Percentiles rank a stretch among this genome's conserved stretches.
Conservation (phyloP, 2,113 vertebrate species). For the Scalopus aquaticus region DNA sequence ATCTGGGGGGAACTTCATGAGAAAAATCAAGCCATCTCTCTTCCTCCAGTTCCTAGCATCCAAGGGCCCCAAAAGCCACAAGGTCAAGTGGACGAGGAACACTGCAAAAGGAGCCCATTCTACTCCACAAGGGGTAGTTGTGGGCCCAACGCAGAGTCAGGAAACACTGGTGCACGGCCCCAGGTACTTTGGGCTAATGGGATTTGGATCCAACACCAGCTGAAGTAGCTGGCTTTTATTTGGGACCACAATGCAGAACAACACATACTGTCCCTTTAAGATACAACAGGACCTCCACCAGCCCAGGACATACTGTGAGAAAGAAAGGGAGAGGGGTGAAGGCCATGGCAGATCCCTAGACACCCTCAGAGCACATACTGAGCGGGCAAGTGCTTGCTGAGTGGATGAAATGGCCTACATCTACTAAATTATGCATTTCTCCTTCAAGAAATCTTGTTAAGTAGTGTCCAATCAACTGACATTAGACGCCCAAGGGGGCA, state of each 20-base stretch:
- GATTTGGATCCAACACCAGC: too few relatives aligned
- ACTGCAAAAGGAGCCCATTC: background rate
- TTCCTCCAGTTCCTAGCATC: background rate
- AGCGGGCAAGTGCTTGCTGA: background rate
- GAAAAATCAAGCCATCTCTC: background rate
- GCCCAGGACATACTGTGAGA: background rate
- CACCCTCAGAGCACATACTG: background rate
- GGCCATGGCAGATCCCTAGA: accelerated
- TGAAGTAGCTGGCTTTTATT: background rate
- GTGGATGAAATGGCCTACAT: background rate
- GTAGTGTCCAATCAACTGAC: background rate
- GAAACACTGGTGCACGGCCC: background rate
- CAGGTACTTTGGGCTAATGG: background rate
- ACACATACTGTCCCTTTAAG: background rate
- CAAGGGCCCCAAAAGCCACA: background rate
- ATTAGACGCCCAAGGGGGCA: background rate
- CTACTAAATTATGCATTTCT: background rate
- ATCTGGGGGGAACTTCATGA: background rate
- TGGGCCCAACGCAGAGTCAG: background rate
- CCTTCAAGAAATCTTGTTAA: background rate
- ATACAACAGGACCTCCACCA: background rate
- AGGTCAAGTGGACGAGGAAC: background rate
- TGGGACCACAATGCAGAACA: background rate
- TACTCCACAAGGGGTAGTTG: background rate
- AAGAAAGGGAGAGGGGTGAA: background rate